These are phyloP conservation scores for Caenorhabditis sp. DNA, from an alignment of 2,888 invertebrate genomes.

Conservation along the genomic window DNA sequence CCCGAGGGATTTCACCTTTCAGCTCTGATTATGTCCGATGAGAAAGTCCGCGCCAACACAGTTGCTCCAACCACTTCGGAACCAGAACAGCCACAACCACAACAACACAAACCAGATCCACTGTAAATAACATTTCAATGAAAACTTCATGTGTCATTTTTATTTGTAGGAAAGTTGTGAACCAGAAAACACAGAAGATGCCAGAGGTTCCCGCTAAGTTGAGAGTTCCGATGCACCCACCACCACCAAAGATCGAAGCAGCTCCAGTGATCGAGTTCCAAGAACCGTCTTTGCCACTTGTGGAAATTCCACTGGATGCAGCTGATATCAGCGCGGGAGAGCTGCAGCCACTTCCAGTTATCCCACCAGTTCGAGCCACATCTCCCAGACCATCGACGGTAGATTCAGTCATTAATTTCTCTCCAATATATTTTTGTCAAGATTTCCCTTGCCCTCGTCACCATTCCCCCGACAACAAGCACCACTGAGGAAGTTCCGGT, in stretches of 20 bases:
- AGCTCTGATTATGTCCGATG: conserved; percentile 51
- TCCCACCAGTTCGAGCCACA: conserved; percentile 7
- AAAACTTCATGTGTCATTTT: background rate
- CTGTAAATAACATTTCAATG: conserved; percentile 25
- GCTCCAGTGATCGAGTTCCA: conserved; percentile 29
- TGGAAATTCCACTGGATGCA: conserved; percentile 40
- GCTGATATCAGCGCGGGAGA: conserved; percentile 34
- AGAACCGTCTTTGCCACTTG: conserved; percentile 32
- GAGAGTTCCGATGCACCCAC: conserved; percentile 53
- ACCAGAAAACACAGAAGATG: conserved; percentile 41
- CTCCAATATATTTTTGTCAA: too few relatives aligned
- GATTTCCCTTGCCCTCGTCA: conserved; percentile 32
- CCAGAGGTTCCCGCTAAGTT: conserved; percentile 28
- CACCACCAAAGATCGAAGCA: conserved; percentile 45
- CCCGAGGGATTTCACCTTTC: conserved; percentile 11
- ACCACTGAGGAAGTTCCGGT: conserved; percentile 35
- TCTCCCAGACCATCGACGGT: conserved; percentile 26
- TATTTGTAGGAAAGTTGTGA: conserved; percentile 48
- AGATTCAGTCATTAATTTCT: too few relatives aligned
- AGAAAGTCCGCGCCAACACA: conserved; percentile 42
- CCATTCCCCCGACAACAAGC: conserved; percentile 41
- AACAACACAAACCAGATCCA: conserved; percentile 44
- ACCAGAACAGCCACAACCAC: conserved; percentile 12
- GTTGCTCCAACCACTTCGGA: conserved; percentile 25
- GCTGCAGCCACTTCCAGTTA: conserved; percentile 15